Conservation (phyloP, 2,888 invertebrate genomes). For the Melanostoma mellinum region DNA sequence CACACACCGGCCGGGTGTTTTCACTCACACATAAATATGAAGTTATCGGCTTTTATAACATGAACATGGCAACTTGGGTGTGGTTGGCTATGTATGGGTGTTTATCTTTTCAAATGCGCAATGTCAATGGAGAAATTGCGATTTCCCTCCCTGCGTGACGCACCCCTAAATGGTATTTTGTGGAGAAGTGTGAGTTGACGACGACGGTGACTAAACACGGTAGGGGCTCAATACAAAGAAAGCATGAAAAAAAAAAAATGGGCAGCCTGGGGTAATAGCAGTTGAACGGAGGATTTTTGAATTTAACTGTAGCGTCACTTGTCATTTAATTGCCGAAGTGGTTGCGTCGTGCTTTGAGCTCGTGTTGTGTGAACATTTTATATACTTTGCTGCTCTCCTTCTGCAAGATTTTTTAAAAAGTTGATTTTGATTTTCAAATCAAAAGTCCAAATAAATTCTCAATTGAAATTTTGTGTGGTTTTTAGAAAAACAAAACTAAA, state of each 20-base stretch:
- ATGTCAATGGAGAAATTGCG: conserved; percentile 27
- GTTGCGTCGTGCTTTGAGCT: conserved; percentile 50
- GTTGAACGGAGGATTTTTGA: conserved; percentile 67
- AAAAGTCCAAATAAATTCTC: conserved; percentile 48
- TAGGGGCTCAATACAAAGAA: conserved; percentile 19
- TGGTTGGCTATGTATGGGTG: conserved; percentile 49
- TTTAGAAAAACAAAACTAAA: conserved; percentile 22
- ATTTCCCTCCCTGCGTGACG: background rate
- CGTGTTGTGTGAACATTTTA: conserved; percentile 27
- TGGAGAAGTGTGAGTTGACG: conserved; percentile 27
- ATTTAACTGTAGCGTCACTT: conserved; percentile 74
- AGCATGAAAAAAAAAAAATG: background rate
- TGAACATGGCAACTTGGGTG: conserved; percentile 64
- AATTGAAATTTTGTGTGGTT: conserved; percentile 63
- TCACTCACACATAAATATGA: conserved; percentile 24
- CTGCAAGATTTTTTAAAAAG: conserved; percentile 45
- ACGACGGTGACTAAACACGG: conserved; percentile 51
- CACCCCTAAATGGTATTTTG: conserved; percentile 1
- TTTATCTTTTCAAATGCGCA: conserved; percentile 47
- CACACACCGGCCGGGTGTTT: conserved; percentile 56
- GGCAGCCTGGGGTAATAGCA: conserved; percentile 63
- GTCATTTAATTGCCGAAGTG: conserved; percentile 75
- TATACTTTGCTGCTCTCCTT: conserved; percentile 53
- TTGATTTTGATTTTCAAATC: conserved; percentile 58
- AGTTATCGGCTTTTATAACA: conserved; percentile 58